Evolutionary conservation across 2,113 vertebrate species (phyloP).

Genomic region (Asarcornis scutulata): DNA sequence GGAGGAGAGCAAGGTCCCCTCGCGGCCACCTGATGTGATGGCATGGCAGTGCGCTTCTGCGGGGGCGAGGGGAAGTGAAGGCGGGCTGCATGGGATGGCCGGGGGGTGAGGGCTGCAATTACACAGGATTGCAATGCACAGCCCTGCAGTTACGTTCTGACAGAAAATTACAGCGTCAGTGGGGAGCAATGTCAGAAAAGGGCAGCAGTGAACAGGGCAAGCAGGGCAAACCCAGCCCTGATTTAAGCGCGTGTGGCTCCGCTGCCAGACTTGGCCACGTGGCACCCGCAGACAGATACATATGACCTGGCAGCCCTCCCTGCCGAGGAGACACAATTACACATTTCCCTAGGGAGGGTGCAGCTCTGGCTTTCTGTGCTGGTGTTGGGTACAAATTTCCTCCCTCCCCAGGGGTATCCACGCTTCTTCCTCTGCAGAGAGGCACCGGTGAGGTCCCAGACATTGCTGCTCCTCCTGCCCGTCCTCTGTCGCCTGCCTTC

Average conservation of each 20-base stretch:
- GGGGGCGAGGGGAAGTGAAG: background rate
- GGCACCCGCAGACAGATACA: background rate
- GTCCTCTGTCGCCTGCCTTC: background rate
- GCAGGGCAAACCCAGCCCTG: background rate
- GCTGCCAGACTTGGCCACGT: background rate
- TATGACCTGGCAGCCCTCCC: background rate
- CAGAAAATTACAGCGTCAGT: constrained; percentile 31
- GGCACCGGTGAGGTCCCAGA: rapidly evolving
- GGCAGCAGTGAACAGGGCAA: background rate
- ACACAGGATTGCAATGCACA: constrained; percentile 28
- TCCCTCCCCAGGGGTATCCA: background rate
- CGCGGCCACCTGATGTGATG: background rate
- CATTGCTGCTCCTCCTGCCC: background rate
- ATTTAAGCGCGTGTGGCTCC: rapidly evolving
- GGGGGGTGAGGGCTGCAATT: constrained; percentile 23
- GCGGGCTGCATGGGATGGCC: background rate
- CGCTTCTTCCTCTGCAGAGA: rapidly evolving
- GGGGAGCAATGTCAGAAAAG: background rate
- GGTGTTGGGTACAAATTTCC: background rate
- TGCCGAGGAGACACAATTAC: background rate
- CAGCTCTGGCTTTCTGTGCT: background rate
- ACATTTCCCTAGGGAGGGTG: background rate
- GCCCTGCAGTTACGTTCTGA: constrained; percentile 6
- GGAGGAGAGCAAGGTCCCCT: background rate
- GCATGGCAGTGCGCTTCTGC: background rate